Base-by-base conservation (phyloP, 2,797 vertebrate genomes). In the Hoplostethus mediterraneus region DNA sequence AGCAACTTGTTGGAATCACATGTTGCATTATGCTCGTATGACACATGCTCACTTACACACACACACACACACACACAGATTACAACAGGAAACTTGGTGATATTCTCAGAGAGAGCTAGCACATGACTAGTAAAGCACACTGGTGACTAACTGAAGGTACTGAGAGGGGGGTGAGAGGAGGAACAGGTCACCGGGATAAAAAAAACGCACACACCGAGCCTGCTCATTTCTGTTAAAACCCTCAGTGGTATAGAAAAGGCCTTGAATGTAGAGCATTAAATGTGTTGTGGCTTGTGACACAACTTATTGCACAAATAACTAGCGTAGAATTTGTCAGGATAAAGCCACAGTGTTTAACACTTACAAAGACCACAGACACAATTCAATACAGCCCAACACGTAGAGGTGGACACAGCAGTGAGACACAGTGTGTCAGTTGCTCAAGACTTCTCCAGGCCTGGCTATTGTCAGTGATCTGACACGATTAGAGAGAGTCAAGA, bases 101-200 rank as follows among this genome's bases (percentile, higher is more conserved):
- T 48, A 75, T 80, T 77, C 83, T 86, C 63, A 67, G 56, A 77
- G 71, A 76, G 81, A 79, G 33, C 53, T 28, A 87, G 79, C 91
- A 93, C 91, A 90, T 94, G 93, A 94, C 86, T 61, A 62, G 68
- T 86, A 79, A 44, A 91, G 86, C 84, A 83, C 79, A 59, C 52
- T 67, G 74, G 84, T 89, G 84, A 88, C 73, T 61, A 80, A 85
- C 69, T 60, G 67, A 76, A 69, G 58, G 63, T 83, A 80, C 51
- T 10, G 3, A 44, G 63, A 51, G 73, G 31, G 16, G 48, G 28
- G 10, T 12, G 58, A 21, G 1, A 33, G 3, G 14, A 25, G 25
- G 40, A 42, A 56, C 0, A 11, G 55, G 59, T 60, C 45, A 63
- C 1, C 62, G 59, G 33, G 42, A 63, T 69, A 51, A 74, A 77